Evolutionary conservation across 2,888 invertebrate genomes (phyloP).

Genomic region (Callimorpha dominula): DNA sequence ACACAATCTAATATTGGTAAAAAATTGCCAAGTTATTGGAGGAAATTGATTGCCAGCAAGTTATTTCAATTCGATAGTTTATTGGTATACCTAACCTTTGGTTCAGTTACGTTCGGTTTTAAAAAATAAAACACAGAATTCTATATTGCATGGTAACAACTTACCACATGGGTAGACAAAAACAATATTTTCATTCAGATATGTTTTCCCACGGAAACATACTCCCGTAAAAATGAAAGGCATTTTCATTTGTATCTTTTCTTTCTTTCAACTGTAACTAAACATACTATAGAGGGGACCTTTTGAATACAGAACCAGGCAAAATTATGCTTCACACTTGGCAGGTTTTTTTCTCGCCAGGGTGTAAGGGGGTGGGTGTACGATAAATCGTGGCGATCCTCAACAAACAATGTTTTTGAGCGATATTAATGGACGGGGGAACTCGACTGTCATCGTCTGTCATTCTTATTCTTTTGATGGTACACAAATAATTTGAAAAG

Average conservation of each 20-base stretch:
- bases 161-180: background rate
- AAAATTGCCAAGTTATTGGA: too few species aligned
- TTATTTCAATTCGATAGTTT: too few species aligned
- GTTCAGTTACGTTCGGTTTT: too few species aligned
- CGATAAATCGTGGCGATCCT: constrained; percentile 79
- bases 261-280: constrained; percentile 7
- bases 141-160: background rate
- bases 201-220: background rate
- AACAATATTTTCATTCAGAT: background rate
- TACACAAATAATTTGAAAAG: constrained; percentile 61
- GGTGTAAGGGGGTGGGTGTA: constrained; percentile 45
- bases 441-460: constrained; percentile 69
- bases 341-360: constrained; percentile 46
- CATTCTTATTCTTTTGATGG: constrained; percentile 74
- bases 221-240: constrained; percentile 1
- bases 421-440: constrained; percentile 76
- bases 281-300: constrained; percentile 5
- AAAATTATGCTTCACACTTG: constrained; percentile 33
- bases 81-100: too few species aligned
- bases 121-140: too few species aligned
- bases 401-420: constrained; percentile 81
- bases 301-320: constrained; percentile 49
- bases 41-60: too few species aligned
- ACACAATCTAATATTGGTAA: too few species aligned
- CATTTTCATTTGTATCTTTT: constrained; percentile 16